Percentiles rank a stretch among this genome's conserved stretches.
Conservation (phyloP, 2,113 vertebrate genomes). For the Castor canadensis region DNA sequence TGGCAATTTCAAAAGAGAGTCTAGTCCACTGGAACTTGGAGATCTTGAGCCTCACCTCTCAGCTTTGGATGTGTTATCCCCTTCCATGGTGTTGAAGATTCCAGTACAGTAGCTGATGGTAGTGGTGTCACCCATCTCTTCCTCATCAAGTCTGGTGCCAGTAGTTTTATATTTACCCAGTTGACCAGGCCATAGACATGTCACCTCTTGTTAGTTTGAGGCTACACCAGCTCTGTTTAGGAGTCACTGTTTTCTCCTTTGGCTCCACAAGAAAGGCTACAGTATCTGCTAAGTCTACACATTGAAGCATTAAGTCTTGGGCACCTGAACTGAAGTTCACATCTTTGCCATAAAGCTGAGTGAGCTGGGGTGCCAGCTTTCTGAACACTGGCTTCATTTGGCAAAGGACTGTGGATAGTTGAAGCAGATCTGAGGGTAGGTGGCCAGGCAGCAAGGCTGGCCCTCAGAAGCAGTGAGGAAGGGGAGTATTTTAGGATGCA, state of each 20-base stretch:
- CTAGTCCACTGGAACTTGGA: conserved; percentile 90
- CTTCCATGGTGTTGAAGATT: conserved; percentile 88
- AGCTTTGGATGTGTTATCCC: conserved; percentile 89
- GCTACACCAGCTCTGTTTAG: conserved; percentile 91
- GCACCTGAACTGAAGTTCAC: conserved; percentile 90
- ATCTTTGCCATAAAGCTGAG: conserved; percentile 88
- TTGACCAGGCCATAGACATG: conserved; percentile 90
- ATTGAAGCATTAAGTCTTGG: conserved; percentile 90
- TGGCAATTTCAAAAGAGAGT: conserved; percentile 90
- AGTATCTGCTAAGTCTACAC: conserved; percentile 88
- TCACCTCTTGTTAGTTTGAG: conserved; percentile 93
- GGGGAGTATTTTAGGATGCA: neutral
- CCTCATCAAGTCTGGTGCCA: conserved; percentile 88
- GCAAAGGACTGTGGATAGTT: conserved; percentile 83
- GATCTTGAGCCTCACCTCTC: conserved; percentile 82
- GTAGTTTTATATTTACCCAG: conserved; percentile 91
- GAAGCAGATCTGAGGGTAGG: conserved; percentile 83
- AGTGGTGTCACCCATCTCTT: conserved; percentile 90
- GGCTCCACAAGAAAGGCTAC: conserved; percentile 91
- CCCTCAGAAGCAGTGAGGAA: neutral
- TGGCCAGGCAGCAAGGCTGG: rapidly evolving
- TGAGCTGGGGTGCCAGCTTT: conserved; percentile 85
- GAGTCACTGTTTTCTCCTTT: conserved; percentile 91
- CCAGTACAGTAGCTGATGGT: conserved; percentile 89
- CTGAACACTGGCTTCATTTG: conserved; percentile 85